A percentile compares a stretch with the other conserved stretches of the same genome.
Conservation (phyloP, 2,888 invertebrate species). For the Pocota personata region DNA sequence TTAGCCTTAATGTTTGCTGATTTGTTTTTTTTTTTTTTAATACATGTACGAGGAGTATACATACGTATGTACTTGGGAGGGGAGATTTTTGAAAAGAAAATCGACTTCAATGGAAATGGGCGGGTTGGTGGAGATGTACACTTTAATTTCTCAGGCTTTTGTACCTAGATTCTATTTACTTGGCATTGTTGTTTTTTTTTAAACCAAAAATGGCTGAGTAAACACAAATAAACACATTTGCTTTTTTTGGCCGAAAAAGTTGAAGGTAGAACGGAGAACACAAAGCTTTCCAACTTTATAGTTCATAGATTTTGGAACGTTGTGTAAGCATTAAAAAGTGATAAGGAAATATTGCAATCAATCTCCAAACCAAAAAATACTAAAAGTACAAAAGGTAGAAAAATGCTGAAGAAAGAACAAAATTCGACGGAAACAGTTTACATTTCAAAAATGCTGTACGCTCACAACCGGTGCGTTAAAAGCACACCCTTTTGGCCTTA, state of each 20-base stretch:
- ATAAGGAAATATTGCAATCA: too few species aligned
- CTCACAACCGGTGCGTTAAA: too few species aligned
- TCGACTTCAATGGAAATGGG: background rate
- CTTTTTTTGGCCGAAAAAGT: background rate
- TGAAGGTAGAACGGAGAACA: background rate
- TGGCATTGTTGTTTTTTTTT: background rate
- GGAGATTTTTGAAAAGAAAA: background rate
- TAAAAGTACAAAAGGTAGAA: too few species aligned
- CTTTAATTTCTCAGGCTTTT: background rate
- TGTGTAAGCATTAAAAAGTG: too few species aligned
- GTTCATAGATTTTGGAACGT: background rate
- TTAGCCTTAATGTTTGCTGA: conserved; percentile 4
- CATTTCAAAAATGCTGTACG: too few species aligned
- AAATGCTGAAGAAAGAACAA: too few species aligned
- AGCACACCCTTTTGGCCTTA: too few species aligned
- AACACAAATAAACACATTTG: background rate
- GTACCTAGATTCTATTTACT: background rate
- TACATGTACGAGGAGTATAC: background rate
- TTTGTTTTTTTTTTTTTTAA: background rate
- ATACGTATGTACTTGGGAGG: background rate
- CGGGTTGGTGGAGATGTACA: background rate
- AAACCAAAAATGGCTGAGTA: background rate
- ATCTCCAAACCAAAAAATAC: too few species aligned
- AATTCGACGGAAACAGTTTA: too few species aligned
- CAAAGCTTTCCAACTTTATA: background rate